Conservation (phyloP, 2,888 invertebrate species). For the Pristionchus japonicus region DNA sequence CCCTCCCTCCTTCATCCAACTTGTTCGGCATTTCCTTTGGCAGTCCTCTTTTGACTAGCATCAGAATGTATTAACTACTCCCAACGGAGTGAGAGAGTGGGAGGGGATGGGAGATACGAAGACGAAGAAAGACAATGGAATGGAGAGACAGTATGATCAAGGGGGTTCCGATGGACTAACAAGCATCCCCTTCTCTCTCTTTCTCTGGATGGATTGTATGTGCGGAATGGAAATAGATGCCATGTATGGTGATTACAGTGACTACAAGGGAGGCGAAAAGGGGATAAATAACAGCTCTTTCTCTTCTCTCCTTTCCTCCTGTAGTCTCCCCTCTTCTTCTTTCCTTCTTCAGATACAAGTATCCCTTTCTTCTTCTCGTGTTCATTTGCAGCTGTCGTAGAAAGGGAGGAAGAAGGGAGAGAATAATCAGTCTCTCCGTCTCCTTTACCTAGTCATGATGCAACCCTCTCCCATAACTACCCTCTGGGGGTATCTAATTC, state of each 20-base stretch:
- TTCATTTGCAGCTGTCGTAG: background rate
- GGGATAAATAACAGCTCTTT: background rate
- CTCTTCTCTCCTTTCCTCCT: background rate
- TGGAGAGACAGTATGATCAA: background rate
- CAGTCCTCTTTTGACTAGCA: conserved; percentile 17
- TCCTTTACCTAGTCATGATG: background rate
- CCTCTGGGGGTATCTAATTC: background rate
- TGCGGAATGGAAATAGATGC: background rate
- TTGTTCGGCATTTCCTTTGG: conserved; percentile 6
- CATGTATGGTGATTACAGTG: background rate
- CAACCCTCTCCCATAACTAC: background rate
- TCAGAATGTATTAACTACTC: conserved; percentile 1
- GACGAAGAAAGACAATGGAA: background rate
- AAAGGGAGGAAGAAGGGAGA: background rate
- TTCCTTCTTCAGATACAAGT: background rate
- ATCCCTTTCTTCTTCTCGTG: background rate
- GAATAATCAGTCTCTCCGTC: background rate
- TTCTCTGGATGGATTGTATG: background rate
- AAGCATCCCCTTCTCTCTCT: background rate
- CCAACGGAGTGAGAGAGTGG: background rate
- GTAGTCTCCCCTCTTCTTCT: background rate
- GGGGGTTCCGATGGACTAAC: background rate
- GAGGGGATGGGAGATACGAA: background rate
- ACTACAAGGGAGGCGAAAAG: background rate
- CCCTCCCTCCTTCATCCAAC: background rate